These are phyloP conservation scores for Campylorhamphus procurvoides DNA, from an alignment of 2,113 vertebrate genomes.

Conservation along the genomic window DNA sequence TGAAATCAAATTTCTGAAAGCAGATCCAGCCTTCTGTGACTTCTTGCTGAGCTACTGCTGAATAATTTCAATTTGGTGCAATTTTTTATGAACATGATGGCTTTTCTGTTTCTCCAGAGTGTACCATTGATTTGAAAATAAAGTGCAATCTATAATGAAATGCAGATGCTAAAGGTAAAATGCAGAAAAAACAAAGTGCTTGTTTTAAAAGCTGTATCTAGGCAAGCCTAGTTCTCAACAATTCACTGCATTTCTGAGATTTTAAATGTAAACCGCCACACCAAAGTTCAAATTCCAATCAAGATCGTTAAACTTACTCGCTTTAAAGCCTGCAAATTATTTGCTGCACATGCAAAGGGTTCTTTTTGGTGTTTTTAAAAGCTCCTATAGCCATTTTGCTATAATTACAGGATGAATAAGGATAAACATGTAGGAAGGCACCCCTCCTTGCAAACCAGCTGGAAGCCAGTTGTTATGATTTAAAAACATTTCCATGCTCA, in stretches of 20 bases:
- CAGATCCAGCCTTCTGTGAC: neutral
- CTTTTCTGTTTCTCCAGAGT: neutral
- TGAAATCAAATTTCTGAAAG: neutral
- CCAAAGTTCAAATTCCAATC: neutral
- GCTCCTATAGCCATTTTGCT: neutral
- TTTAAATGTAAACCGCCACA: neutral
- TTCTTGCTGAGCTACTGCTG: neutral
- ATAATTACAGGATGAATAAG: slow-evolving; percentile 43
- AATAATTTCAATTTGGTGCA: neutral
- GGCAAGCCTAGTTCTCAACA: neutral
- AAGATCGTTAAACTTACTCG: neutral
- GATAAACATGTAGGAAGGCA: slow-evolving; percentile 30
- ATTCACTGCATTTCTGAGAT: neutral
- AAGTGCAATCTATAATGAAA: neutral
- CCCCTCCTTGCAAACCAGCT: slow-evolving; percentile 27
- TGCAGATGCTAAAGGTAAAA: neutral
- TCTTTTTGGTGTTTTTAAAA: neutral
- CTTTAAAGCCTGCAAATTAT: slow-evolving; percentile 28
- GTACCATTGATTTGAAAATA: neutral
- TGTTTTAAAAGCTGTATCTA: neutral
- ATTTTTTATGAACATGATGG: neutral
- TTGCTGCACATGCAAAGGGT: neutral
- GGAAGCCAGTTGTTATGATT: slow-evolving; percentile 38
- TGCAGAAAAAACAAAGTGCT: neutral
- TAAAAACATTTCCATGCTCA: neutral